These are phyloP conservation scores for Mnemiopsis leidyi DNA, from an alignment of 37 sponge, comb jelly and placozoan genomes.

Conservation along the genomic window DNA sequence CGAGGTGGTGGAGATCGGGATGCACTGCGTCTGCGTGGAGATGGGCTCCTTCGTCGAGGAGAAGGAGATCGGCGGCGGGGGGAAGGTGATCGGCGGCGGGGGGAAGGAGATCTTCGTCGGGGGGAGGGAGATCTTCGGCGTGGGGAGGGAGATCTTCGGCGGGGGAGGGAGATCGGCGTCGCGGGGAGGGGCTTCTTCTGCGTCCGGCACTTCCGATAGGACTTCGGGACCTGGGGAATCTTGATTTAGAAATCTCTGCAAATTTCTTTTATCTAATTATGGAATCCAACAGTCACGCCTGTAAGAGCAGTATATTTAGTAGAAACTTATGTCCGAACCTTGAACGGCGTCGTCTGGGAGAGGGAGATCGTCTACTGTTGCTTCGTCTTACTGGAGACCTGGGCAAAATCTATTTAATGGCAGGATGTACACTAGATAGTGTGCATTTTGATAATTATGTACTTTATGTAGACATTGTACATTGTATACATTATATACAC, in stretches of 20 bases:
- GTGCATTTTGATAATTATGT: too few species aligned
- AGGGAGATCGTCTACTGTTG: conserved; percentile 22
- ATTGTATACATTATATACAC: too few species aligned
- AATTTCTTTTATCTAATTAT: too few species aligned
- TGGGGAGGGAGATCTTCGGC: background rate
- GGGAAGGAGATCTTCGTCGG: conserved; percentile 9
- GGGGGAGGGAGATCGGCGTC: too few species aligned
- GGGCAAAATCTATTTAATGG: too few species aligned
- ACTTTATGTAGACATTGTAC: too few species aligned
- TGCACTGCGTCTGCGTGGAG: background rate
- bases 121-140: background rate
- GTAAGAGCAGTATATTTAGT: too few species aligned
- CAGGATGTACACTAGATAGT: too few species aligned
- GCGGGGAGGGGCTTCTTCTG: background rate
- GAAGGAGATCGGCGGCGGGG: background rate
- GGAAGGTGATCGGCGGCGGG: conserved; percentile 39
- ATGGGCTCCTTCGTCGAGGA: background rate
- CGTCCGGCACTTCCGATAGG: background rate
- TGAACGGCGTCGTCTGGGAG: background rate
- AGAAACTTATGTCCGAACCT: too few species aligned
- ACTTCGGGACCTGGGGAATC: background rate
- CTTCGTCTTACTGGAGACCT: too few species aligned
- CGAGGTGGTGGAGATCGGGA: background rate
- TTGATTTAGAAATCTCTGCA: too few species aligned
- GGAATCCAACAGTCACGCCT: too few species aligned